Evolutionary conservation across 2,113 vertebrate species (phyloP).

Genomic region (Festucalex cinctus): DNA sequence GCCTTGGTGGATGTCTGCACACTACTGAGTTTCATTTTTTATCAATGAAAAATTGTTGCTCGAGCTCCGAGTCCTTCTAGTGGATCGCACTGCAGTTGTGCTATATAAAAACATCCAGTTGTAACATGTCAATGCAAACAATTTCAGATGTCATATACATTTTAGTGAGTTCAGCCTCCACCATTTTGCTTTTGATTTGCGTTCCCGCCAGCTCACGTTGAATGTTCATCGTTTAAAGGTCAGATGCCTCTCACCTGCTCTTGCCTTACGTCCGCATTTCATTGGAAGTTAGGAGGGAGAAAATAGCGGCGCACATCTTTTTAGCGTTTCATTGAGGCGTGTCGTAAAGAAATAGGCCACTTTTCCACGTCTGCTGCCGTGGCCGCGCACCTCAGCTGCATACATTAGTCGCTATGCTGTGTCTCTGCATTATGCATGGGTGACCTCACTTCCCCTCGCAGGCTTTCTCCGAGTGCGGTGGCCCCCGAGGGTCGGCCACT

Average conservation of each 20-base stretch:
- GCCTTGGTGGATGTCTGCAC: background rate
- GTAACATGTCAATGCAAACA: background rate
- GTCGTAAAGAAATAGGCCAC: conserved; percentile 51
- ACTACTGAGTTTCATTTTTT: no score
- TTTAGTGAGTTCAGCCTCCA: background rate
- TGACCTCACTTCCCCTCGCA: conserved; percentile 23
- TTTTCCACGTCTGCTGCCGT: conserved; percentile 38
- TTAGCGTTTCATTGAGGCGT: conserved; percentile 42
- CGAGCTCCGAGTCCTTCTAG: no score
- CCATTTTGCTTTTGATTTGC: conserved; percentile 15
- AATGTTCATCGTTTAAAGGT: conserved; percentile 56
- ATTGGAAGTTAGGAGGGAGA: background rate
- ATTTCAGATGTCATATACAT: background rate
- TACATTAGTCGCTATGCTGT: conserved; percentile 45
- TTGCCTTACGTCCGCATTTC: background rate
- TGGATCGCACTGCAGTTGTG: no score
- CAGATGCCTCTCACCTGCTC: conserved; percentile 52
- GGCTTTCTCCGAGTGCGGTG: conserved; percentile 7
- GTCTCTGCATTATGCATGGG: conserved; percentile 41
- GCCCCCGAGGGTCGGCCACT: conserved; percentile 7
- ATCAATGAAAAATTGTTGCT: no score
- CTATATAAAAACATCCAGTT: background rate
- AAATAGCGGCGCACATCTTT: conserved; percentile 22
- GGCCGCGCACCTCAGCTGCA: conserved; percentile 38
- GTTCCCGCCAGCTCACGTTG: conserved; percentile 32